Evolutionary conservation across 92 coral and sea anemone species (phyloP), one percentile per base, ranked within the genome.

Genomic region (Nematostella vectensis): DNA sequence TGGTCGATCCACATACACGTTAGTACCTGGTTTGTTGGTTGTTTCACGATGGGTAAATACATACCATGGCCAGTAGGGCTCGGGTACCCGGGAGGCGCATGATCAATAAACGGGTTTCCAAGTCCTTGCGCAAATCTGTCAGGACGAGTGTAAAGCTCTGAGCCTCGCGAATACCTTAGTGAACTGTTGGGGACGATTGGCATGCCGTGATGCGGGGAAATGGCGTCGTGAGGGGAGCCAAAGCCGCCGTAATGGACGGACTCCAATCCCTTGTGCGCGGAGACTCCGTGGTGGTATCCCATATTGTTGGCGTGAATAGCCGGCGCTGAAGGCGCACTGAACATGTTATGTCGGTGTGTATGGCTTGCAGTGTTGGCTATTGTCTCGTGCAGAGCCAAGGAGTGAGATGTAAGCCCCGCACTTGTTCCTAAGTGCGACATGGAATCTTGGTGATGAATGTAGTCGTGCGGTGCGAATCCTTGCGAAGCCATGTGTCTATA

Each of bases 1-100:
- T 93, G 99, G 56, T 93, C 99, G 25, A 93, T 76, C 99, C 99
- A 93, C 27, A 87, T 95, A 59, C 99, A 93, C 20, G 99, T 93
- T 40, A 86, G 57, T 22, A 93, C 82, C 64, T 93, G 96, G 77
- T 93, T 93, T 52, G 89, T 78, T 61, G 89, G 93, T 61, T 89
- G 96, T 58, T 84, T 86, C 55, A 84, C 80, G 42, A 89, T 54
- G 20, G 91, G 95, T 62, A 85, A 70, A 68, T 79, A 79, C 87
- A 72, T 72, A 57, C 80, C 68, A 40, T 82, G 88, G 47, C 78
- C 94, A 0, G 83, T 70, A 47, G 94, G 87, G 42, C 85, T 61
- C 59, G 87, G 87, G 50, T 82, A 77, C 10, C 88, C 88, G 44
- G 79, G 79, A 26, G 77, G 80, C 25, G 69, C 77, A 54, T 85